Evolutionary conservation across 64 coral and sea anemone species (phyloP), one percentile per base, ranked within the genome.

Genomic region (Exaiptasia diaphana): DNA sequence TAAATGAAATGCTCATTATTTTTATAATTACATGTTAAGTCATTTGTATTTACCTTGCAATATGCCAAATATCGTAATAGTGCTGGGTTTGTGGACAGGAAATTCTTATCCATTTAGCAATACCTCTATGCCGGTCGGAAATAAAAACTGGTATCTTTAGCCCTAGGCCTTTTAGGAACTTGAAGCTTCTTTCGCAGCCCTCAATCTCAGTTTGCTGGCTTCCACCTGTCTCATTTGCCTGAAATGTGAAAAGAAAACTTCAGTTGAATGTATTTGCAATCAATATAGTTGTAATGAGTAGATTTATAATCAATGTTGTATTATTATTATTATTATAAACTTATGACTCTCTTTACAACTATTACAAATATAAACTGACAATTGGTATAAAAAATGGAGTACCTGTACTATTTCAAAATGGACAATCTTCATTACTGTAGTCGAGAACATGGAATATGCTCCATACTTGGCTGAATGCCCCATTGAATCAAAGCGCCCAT

Each of bases 341-440:
- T n/a, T n/a, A n/a, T n/a, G n/a, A n/a, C n/a, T n/a, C n/a, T n/a
- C n/a, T n/a, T n/a, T n/a, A n/a, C n/a, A n/a, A n/a, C n/a, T n/a
- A n/a, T n/a, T n/a, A n/a, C n/a, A n/a, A n/a, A n/a, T n/a, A n/a
- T n/a, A n/a, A n/a, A n/a, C n/a, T n/a, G n/a, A n/a, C n/a, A n/a
- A n/a, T n/a, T n/a, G n/a, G n/a, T n/a, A n/a, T n/a, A n/a, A n/a
- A n/a, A n/a, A n/a, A n/a, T n/a, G n/a, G n/a, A n/a, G n/a, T 78
- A 85, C 68, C 50, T 85, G 68, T 49, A 74, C 52, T 56, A 82
- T 21, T 32, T 85, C 82, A 85, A 85, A 85, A 40, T 85, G 69
- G 36, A 85, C 69, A 74, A 85, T 85, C 74, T 85, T 74, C 28
- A 70, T 25, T 9, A 74, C 37, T 74, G 68, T 56, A 32, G 67